Conservation (phyloP, 2,113 vertebrate genomes). For the Rissa tridactyla region DNA sequence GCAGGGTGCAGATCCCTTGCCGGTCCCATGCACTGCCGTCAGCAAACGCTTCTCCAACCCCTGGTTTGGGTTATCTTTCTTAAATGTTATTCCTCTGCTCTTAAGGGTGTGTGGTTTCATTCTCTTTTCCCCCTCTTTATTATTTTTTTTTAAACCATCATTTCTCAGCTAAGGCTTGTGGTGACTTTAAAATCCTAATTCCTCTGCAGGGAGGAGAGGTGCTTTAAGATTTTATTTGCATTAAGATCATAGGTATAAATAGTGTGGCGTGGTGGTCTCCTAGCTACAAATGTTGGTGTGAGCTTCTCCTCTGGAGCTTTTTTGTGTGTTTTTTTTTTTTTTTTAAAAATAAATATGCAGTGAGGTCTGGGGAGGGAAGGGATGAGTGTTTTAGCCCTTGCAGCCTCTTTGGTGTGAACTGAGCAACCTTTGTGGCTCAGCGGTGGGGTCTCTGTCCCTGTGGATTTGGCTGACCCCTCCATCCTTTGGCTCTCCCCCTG, state of each 20-base stretch:
- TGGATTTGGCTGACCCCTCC: not conserved
- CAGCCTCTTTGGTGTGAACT: not conserved
- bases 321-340: not conserved
- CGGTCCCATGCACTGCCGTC: not conserved
- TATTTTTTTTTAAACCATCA: not conserved
- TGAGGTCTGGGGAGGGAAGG: too few species aligned
- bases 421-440: not conserved
- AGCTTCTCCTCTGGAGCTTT: not conserved
- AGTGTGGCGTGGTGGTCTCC: not conserved
- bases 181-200: not conserved
- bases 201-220: accelerated
- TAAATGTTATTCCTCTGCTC: not conserved
- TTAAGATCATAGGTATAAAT: not conserved
- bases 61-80: not conserved
- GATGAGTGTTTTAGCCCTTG: not conserved
- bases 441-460: accelerated
- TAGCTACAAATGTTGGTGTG: not conserved
- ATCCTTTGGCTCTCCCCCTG: accelerated
- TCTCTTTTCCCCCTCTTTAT: not conserved
- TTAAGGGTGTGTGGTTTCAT: accelerated
- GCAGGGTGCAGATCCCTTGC: not conserved
- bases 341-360: too few species aligned
- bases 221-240: not conserved
- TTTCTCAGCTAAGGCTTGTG: not conserved
- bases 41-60: accelerated